Evolutionary conservation across 2,113 vertebrate genomes (phyloP).

Genomic region (Fulmarus glacialis): DNA sequence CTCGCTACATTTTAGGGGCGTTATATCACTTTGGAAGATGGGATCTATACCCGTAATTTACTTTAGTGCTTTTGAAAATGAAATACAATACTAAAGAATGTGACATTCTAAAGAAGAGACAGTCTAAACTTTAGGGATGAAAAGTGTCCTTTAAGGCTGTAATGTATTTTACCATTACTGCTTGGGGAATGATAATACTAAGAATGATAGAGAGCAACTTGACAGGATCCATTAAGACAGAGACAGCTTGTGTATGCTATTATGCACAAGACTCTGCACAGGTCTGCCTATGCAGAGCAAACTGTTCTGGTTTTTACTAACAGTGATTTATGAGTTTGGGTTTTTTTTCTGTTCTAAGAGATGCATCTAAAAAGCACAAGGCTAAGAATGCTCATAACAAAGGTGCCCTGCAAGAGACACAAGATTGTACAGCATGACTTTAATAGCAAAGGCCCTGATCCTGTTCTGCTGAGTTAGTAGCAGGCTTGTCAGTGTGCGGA

Average conservation of each 20-base stretch:
- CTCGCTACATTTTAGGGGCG: background rate
- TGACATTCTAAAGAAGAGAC: background rate
- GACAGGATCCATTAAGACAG: constrained; percentile 19
- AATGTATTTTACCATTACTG: background rate
- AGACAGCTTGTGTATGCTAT: background rate
- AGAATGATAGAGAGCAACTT: constrained; percentile 19
- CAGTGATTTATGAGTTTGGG: background rate
- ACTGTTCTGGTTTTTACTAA: background rate
- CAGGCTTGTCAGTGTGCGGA: background rate
- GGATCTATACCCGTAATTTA: background rate
- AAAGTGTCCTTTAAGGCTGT: background rate
- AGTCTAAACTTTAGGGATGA: background rate
- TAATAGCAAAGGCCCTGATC: background rate
- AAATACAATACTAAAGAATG: background rate
- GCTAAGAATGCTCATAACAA: background rate
- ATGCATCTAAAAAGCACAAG: background rate
- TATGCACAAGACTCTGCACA: background rate
- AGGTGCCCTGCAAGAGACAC: background rate
- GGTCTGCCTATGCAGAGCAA: background rate
- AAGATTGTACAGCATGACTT: background rate
- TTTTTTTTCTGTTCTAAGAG: background rate
- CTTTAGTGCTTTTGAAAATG: background rate
- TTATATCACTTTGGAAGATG: background rate
- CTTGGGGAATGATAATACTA: background rate
- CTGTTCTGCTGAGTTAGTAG: background rate